Percentiles rank a stretch among this genome's conserved stretches.
These are phyloP conservation scores for Clarias magur DNA, from an alignment of 2,113 vertebrate species.

Conservation along the genomic window DNA sequence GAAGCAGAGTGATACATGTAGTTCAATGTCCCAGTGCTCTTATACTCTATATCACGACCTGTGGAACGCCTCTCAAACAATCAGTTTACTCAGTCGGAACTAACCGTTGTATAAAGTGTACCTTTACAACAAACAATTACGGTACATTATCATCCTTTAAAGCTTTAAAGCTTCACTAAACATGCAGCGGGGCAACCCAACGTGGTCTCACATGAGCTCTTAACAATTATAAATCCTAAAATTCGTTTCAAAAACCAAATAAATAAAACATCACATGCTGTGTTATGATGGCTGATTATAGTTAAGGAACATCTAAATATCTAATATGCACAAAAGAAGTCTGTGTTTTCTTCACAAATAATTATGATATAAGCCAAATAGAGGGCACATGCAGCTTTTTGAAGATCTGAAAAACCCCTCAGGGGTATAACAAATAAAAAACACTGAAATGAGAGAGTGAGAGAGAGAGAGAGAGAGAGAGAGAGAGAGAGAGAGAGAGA, in stretches of 20 bases:
- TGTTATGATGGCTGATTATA: background rate
- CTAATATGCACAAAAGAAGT: background rate
- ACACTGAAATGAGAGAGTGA: background rate
- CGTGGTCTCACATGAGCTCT: background rate
- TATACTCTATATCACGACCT: no score
- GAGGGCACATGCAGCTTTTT: background rate
- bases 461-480: background rate
- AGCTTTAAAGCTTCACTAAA: background rate
- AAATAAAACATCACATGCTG: background rate
- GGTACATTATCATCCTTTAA: background rate
- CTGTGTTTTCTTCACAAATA: background rate
- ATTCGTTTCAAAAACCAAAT: background rate
- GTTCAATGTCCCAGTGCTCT: no score
- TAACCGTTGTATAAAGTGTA: background rate
- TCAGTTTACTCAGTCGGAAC: no score
- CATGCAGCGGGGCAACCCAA: background rate
- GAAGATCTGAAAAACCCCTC: background rate
- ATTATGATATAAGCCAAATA: conserved; percentile 13
- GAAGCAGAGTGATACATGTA: no score
- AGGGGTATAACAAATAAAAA: conserved; percentile 34
- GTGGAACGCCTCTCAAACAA: no score
- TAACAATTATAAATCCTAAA: background rate
- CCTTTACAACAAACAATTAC: background rate
- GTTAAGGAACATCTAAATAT: background rate
- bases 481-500: background rate